Percentiles rank a stretch among this genome's conserved stretches.
Conservation (phyloP, 2,888 invertebrate genomes). For the Cinara cedri region DNA sequence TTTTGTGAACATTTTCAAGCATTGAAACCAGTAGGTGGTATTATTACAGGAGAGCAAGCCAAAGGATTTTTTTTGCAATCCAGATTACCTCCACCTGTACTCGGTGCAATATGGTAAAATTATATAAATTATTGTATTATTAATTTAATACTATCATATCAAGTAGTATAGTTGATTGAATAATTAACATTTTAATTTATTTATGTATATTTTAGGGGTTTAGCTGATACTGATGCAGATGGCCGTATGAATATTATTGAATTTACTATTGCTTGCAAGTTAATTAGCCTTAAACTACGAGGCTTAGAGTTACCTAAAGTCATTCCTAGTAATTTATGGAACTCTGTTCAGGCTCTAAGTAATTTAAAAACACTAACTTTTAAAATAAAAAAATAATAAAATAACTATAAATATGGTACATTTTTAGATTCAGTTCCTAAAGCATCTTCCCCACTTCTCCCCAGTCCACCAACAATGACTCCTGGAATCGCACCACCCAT, state of each 20-base stretch:
- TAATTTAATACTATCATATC: neutral
- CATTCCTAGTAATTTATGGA: constrained; percentile 63
- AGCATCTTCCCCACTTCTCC: constrained; percentile 53
- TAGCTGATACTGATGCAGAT: constrained; percentile 95
- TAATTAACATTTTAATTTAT: constrained; percentile 55
- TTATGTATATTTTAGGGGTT: constrained; percentile 67
- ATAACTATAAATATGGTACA: neutral
- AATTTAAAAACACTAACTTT: constrained; percentile 5
- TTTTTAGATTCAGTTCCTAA: constrained; percentile 55
- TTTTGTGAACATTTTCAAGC: constrained; percentile 91
- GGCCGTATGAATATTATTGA: constrained; percentile 95
- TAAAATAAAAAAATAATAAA: too few relatives aligned
- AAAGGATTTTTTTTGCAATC: constrained; percentile 92
- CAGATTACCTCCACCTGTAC: constrained; percentile 83
- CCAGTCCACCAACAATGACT: constrained; percentile 48
- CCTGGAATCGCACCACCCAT: constrained; percentile 59
- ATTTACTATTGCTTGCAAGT: constrained; percentile 97
- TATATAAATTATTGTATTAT: neutral
- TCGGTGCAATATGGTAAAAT: constrained; percentile 92
- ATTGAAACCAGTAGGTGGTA: constrained; percentile 83
- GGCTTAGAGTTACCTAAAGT: constrained; percentile 88
- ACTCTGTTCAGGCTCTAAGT: constrained; percentile 52
- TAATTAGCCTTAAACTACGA: constrained; percentile 89
- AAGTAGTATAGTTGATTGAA: constrained; percentile 23
- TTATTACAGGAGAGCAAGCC: constrained; percentile 90